These are phyloP conservation scores for Calephelis virginiensis DNA, from an alignment of 1,140 invertebrate species.

Conservation along the genomic window DNA sequence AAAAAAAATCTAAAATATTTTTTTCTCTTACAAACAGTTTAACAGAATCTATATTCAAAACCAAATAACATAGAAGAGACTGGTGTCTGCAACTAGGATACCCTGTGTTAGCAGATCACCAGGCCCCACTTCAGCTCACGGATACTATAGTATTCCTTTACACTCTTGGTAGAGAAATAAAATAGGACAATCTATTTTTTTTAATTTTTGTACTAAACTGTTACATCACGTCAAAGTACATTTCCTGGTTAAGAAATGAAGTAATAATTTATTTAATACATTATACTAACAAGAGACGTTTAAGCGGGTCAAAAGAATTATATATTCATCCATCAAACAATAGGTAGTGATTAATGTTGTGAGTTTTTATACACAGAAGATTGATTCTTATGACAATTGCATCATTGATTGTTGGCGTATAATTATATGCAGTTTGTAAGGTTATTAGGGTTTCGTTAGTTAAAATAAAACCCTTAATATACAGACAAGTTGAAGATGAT, in stretches of 20 bases:
- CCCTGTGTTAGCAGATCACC: too few species aligned
- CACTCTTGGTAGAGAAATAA: too few species aligned
- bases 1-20: too few species aligned
- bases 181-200: too few species aligned
- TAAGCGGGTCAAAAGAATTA: slow-evolving; percentile 28
- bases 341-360: slow-evolving; percentile 44
- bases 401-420: not conserved
- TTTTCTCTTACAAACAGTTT: too few species aligned
- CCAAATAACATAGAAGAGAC: too few species aligned
- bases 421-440: too few species aligned
- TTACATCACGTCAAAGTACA: not conserved
- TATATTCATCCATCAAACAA: slow-evolving; percentile 34
- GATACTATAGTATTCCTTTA: too few species aligned
- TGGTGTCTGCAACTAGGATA: too few species aligned
- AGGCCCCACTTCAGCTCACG: too few species aligned
- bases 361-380: slow-evolving; percentile 43
- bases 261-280: not conserved
- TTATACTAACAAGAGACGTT: slow-evolving; percentile 10
- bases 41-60: too few species aligned
- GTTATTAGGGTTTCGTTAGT: not conserved
- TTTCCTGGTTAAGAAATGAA: not conserved
- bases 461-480: not conserved
- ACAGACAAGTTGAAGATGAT: not conserved
- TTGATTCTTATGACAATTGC: slow-evolving; percentile 47
- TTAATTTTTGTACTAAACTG: not conserved